Conservation (phyloP, 2,113 vertebrate genomes). For the Isurus oxyrinchus region DNA sequence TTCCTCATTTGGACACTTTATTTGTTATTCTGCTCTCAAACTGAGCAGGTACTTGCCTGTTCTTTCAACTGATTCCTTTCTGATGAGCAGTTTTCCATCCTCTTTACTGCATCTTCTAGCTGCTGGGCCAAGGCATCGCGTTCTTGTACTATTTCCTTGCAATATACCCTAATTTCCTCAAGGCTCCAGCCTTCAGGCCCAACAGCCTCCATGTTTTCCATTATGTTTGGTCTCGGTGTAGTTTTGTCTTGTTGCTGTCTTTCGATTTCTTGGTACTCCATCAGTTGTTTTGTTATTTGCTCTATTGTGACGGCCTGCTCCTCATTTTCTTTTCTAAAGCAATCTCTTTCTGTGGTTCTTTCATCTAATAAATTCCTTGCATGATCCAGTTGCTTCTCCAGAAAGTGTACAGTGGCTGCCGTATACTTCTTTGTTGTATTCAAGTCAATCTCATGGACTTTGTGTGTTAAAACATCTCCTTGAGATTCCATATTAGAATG, state of each 20-base stretch:
- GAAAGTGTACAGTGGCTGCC: constrained; percentile 2
- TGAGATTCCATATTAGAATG: neutral
- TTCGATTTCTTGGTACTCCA: constrained; percentile 4
- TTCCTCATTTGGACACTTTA: neutral
- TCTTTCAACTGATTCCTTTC: constrained; percentile 49
- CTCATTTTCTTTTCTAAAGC: constrained; percentile 20
- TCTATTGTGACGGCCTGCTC: neutral
- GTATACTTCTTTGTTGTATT: constrained; percentile 4
- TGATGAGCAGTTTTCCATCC: constrained; percentile 43
- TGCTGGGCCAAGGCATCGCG: constrained; percentile 39
- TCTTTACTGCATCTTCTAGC: constrained; percentile 43
- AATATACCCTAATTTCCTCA: constrained; percentile 23
- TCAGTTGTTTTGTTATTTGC: neutral
- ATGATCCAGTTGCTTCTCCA: constrained; percentile 13
- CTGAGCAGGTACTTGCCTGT: constrained; percentile 42
- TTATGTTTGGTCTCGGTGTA: too few species aligned
- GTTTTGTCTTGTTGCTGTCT: neutral
- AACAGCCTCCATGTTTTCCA: neutral
- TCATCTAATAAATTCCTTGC: constrained; percentile 21
- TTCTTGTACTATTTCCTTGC: constrained; percentile 25
- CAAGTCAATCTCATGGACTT: neutral
- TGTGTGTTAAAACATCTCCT: neutral
- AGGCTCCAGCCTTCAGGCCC: neutral
- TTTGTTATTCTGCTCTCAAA: neutral
- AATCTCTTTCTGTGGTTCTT: constrained; percentile 25